A percentile compares a stretch with the other conserved stretches of the same genome.
phyloP scores from a whole-genome alignment of 2,797 vertebrate genomes.

The Paratrypauchen microcephalus region DNA sequence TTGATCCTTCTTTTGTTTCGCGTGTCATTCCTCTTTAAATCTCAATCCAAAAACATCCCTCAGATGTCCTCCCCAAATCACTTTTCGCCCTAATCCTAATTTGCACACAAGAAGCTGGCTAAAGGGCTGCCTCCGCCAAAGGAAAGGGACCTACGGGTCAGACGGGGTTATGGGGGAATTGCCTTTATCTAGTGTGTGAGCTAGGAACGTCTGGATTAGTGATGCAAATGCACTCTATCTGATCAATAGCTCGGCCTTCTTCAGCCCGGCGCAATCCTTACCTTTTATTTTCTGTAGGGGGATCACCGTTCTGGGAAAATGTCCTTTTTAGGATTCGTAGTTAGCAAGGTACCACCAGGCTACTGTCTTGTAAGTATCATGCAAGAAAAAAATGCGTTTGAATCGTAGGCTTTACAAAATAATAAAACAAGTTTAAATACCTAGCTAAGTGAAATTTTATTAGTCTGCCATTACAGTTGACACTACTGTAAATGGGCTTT shows the following conservation, averaged over 20 bases:
- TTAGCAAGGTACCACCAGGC: neutral
- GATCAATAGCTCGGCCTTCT: constrained; percentile 35
- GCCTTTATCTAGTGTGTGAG: constrained; percentile 52
- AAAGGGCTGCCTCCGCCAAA: constrained; percentile 53
- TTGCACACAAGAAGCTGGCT: constrained; percentile 71
- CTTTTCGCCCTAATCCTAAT: constrained; percentile 70
- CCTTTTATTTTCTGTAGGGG: constrained; percentile 26
- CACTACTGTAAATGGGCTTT: neutral
- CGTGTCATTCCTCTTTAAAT: constrained; percentile 51
- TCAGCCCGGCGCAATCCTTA: constrained; percentile 21
- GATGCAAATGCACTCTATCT: constrained; percentile 64
- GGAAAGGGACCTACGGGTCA: constrained; percentile 67
- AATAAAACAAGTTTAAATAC: neutral
- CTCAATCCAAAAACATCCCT: constrained; percentile 77
- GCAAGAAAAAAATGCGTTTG: neutral
- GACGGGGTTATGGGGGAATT: constrained; percentile 60
- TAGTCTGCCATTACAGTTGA: neutral
- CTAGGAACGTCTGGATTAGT: constrained; percentile 68
- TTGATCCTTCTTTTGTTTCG: constrained; percentile 26
- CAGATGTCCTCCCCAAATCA: constrained; percentile 55
- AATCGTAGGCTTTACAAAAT: neutral
- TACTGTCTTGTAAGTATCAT: neutral
- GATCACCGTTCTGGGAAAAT: neutral
- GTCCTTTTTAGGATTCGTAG: neutral
- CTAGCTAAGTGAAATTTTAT: neutral